phyloP scores from a whole-genome alignment of 2,797 vertebrate genomes.

The Psittacula derbiana region DNA sequence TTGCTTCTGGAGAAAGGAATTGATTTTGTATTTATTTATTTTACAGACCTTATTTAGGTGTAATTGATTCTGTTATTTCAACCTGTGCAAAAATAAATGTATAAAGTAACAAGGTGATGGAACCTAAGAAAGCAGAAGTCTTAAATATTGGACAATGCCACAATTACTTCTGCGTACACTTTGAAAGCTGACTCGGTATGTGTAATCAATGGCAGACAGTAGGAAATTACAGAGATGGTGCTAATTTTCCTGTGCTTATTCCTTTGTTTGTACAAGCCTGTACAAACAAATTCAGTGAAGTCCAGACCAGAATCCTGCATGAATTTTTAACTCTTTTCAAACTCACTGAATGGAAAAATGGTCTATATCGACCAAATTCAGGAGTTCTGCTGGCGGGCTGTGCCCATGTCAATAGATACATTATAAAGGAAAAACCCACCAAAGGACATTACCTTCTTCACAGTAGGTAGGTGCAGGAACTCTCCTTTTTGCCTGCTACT shows the following conservation, averaged over 20 bases:
- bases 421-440: background rate
- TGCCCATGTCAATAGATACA: background rate
- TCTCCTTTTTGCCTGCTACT: background rate
- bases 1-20: background rate
- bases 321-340: background rate
- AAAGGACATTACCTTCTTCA: background rate
- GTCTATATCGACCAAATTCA: background rate
- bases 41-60: background rate
- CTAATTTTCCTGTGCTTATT: background rate
- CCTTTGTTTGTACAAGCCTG: background rate
- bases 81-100: background rate
- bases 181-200: background rate
- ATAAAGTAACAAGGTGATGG: background rate
- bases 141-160: background rate
- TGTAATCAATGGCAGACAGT: background rate
- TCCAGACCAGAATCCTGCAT: background rate
- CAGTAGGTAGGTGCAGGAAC: background rate
- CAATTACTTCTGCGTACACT: background rate
- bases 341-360: background rate
- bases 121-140: background rate
- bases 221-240: background rate
- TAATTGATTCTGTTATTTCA: background rate
- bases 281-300: background rate
- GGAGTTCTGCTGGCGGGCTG: background rate
- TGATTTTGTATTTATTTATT: background rate